Percentiles rank a stretch among this genome's conserved stretches.
Evolutionary conservation across 2,113 vertebrate species (phyloP).

Genomic region (Irena cyanogastra): DNA sequence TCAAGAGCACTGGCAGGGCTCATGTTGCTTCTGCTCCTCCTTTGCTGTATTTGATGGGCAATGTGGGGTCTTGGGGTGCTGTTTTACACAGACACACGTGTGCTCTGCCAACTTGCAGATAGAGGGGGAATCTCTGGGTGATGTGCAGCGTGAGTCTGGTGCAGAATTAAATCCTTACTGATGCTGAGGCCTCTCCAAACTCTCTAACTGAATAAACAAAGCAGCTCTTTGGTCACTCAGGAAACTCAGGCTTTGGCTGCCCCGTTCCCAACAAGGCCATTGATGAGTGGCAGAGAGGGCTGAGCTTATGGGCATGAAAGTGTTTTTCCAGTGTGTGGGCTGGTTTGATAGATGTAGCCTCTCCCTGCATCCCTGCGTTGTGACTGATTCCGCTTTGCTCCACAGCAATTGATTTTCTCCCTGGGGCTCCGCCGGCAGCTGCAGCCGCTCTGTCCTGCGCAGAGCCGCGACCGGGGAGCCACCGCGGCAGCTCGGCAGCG

Average conservation of each 20-base stretch:
- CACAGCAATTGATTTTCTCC: background rate
- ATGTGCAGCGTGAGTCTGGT: background rate
- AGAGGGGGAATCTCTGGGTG: background rate
- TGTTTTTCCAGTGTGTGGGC: accelerated
- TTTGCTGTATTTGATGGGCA: background rate
- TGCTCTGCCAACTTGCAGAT: background rate
- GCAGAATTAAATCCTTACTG: background rate
- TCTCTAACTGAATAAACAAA: background rate
- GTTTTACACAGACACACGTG: accelerated
- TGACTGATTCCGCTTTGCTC: background rate
- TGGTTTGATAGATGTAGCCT: background rate
- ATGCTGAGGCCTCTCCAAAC: background rate
- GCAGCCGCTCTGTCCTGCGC: background rate
- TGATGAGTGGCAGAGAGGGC: background rate
- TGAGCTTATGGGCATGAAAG: background rate
- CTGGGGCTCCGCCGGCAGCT: background rate
- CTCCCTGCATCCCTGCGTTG: background rate
- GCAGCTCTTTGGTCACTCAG: background rate
- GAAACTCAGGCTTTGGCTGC: background rate
- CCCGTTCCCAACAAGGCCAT: accelerated
- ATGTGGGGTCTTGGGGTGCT: accelerated
- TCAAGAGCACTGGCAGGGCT: background rate
- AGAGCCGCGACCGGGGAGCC: background rate
- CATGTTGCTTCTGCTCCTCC: background rate
- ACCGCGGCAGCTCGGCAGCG: background rate